A percentile compares a stretch with the other conserved stretches of the same genome.
These are phyloP conservation scores for Trachelus tabidus DNA, from an alignment of 2,888 invertebrate species.

Conservation along the genomic window DNA sequence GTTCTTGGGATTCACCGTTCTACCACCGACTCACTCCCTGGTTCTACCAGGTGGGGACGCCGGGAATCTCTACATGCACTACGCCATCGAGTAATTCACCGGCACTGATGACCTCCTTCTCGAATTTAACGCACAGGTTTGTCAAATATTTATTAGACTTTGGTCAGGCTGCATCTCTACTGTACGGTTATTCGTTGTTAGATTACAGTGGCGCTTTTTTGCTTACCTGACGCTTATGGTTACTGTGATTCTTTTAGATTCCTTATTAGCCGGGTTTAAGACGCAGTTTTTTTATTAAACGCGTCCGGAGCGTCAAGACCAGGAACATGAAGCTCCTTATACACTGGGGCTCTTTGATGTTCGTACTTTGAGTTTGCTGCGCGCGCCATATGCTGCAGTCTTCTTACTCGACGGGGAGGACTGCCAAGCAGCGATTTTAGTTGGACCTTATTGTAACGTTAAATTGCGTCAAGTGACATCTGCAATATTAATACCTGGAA, in stretches of 20 bases:
- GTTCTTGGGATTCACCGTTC: slow-evolving; percentile 93
- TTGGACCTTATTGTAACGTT: slow-evolving; percentile 6
- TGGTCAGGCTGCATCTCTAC: too few relatives aligned
- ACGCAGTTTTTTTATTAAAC: not conserved
- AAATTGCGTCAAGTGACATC: slow-evolving; percentile 1
- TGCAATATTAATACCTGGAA: not conserved
- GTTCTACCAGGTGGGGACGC: slow-evolving; percentile 76
- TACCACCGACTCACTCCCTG: slow-evolving; percentile 84
- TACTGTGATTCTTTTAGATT: not conserved
- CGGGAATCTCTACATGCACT: slow-evolving; percentile 74
- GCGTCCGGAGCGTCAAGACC: not conserved
- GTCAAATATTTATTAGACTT: not conserved
- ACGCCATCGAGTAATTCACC: slow-evolving; percentile 66
- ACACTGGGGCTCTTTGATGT: not conserved
- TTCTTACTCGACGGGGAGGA: slow-evolving; percentile 28
- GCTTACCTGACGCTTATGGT: too few relatives aligned
- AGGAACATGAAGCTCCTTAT: not conserved
- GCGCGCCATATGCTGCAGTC: slow-evolving; percentile 43
- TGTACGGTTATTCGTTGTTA: too few relatives aligned
- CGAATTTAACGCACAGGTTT: slow-evolving; percentile 59
- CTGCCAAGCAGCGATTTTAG: slow-evolving; percentile 39
- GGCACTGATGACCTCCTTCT: slow-evolving; percentile 44
- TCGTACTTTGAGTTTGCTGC: slow-evolving; percentile 30
- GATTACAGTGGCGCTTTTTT: too few relatives aligned
- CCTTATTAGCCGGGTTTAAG: not conserved